Percentiles rank a stretch among this genome's conserved stretches.
Conservation (phyloP, 1,140 invertebrate species). For the Papilio xuthus region DNA sequence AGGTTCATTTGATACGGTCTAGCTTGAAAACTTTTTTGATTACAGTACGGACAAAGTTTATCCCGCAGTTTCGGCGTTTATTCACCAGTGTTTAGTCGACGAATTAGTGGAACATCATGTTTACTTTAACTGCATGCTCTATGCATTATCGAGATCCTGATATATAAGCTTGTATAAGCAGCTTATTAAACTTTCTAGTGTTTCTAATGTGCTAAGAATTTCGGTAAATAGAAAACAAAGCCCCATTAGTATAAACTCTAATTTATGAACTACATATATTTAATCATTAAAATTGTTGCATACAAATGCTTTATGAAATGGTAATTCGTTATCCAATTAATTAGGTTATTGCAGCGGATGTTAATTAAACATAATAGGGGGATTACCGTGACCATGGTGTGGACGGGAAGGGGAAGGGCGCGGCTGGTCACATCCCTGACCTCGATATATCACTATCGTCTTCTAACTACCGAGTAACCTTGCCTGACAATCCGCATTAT, state of each 20-base stretch:
- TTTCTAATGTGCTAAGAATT: constrained; percentile 1
- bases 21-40: constrained; percentile 29
- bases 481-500: constrained; percentile 13
- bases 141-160: neutral
- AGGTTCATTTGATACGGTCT: constrained; percentile 29
- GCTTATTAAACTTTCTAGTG: constrained; percentile 10
- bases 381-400: constrained; percentile 27
- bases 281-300: neutral
- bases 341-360: constrained; percentile 28
- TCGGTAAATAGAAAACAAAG: neutral
- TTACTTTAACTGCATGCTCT: neutral
- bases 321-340: constrained; percentile 30
- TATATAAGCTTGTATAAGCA: constrained; percentile 6
- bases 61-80: constrained; percentile 15
- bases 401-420: constrained; percentile 20
- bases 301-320: constrained; percentile 24
- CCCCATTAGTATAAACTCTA: neutral
- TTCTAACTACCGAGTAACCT: constrained; percentile 12
- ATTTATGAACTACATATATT: neutral
- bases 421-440: constrained; percentile 21
- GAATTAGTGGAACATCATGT: constrained; percentile 18
- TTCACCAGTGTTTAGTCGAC: constrained; percentile 22
- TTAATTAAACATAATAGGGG: constrained; percentile 35
- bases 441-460: constrained; percentile 17
- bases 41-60: constrained; percentile 25